Evolutionary conservation across 2,797 vertebrate species (phyloP).

Genomic region (Pogonophryne albipinna): DNA sequence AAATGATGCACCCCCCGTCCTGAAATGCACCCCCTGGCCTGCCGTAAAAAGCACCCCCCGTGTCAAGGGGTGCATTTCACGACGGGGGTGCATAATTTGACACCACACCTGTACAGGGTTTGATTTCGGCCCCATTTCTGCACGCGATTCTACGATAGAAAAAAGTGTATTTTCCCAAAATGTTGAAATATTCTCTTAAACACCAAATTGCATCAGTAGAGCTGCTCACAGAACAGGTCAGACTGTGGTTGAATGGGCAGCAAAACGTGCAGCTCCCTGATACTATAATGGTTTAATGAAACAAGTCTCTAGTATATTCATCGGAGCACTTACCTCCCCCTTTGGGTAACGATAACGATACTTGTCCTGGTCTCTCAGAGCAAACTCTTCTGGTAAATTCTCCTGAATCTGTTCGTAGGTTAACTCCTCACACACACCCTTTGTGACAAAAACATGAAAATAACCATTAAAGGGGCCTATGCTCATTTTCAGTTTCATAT

Average conservation of each 20-base stretch:
- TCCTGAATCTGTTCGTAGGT: slow-evolving; percentile 94
- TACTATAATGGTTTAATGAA: background rate
- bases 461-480: background rate
- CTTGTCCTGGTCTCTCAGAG: slow-evolving; percentile 93
- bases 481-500: too few species aligned
- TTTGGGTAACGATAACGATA: slow-evolving; percentile 95
- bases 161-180: background rate
- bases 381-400: slow-evolving; percentile 89
- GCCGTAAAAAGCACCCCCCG: too few species aligned
- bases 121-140: too few species aligned
- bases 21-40: too few species aligned
- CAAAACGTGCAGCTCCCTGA: background rate
- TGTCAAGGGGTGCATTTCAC: too few species aligned
- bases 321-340: slow-evolving; percentile 86
- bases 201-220: too few species aligned
- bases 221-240: background rate
- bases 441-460: background rate
- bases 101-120: too few species aligned
- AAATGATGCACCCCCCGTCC: too few species aligned
- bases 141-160: too few species aligned
- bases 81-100: too few species aligned
- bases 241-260: background rate
- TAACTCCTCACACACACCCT: slow-evolving; percentile 95
- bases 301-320: background rate
- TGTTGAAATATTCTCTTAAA: background rate